phyloP scores from a whole-genome alignment of 2,113 vertebrate species.

The Hemibates koningsi region DNA sequence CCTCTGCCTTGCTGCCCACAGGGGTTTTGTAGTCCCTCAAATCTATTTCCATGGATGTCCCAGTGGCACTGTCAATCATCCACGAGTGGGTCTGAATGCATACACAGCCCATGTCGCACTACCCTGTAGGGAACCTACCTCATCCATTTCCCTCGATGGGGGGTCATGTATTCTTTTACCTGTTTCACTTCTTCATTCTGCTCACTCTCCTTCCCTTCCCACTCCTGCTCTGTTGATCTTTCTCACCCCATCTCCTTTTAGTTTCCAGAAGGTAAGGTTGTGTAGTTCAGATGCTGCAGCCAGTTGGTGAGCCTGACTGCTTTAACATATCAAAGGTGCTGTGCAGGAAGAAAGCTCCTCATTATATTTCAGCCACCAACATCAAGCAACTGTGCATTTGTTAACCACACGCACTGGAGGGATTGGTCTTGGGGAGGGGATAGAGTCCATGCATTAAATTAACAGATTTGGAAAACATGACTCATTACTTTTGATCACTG shows the following conservation, averaged over 20 bases:
- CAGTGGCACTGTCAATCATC: slow-evolving; percentile 20
- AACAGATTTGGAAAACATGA: background rate
- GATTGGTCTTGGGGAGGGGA: background rate
- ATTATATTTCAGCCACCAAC: slow-evolving; percentile 43
- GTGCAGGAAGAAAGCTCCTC: slow-evolving; percentile 34
- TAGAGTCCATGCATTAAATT: background rate
- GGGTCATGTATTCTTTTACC: background rate
- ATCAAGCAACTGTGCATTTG: slow-evolving; percentile 37
- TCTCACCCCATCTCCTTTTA: background rate
- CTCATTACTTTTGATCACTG: slow-evolving; percentile 1
- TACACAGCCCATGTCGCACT: background rate
- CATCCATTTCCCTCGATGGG: background rate
- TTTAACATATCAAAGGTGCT: slow-evolving; percentile 66
- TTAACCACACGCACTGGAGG: background rate
- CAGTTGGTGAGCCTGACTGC: slow-evolving; percentile 37
- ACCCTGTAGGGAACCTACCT: background rate
- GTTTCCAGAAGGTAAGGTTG: slow-evolving; percentile 27
- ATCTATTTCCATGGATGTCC: background rate
- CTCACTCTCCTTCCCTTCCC: background rate
- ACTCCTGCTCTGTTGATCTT: background rate
- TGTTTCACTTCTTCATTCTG: background rate
- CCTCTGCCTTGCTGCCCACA: background rate
- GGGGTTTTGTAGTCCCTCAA: background rate
- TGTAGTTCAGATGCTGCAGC: slow-evolving; percentile 30
- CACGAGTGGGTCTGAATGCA: background rate